Percentiles rank a stretch among this genome's conserved stretches.
Evolutionary conservation across 2,888 invertebrate genomes (phyloP).

Genomic region (Xylocampa areola): DNA sequence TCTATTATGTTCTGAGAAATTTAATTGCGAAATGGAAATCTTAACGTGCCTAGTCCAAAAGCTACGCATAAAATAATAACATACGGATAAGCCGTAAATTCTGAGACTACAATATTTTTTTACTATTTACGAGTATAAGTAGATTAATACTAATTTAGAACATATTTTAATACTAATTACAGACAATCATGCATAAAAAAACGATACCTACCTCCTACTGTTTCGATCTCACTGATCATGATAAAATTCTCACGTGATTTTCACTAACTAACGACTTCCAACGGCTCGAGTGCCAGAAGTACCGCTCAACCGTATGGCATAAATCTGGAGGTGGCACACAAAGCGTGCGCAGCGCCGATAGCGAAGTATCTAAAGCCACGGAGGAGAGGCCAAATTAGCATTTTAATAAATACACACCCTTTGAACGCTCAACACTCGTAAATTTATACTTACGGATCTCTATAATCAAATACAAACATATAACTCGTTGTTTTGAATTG

Average conservation of each 20-base stretch:
- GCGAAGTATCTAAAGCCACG: slow-evolving; percentile 84
- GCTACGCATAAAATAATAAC: too few relatives aligned
- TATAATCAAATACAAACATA: slow-evolving; percentile 89
- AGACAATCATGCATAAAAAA: too few relatives aligned
- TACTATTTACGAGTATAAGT: too few relatives aligned
- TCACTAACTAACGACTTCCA: neutral
- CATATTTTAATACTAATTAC: too few relatives aligned
- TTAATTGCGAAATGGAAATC: too few relatives aligned
- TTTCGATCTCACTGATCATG: too few relatives aligned
- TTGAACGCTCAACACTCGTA: slow-evolving; percentile 86
- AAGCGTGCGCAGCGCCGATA: slow-evolving; percentile 87
- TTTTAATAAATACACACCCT: slow-evolving; percentile 90
- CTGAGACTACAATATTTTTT: too few relatives aligned
- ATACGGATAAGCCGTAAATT: too few relatives aligned
- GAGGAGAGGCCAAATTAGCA: slow-evolving; percentile 87
- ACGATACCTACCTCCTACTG: too few relatives aligned
- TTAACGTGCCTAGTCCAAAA: too few relatives aligned
- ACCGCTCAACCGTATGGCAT: slow-evolving; percentile 79
- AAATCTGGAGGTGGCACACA: slow-evolving; percentile 87
- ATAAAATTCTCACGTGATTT: neutral
- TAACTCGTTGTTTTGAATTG: slow-evolving; percentile 83
- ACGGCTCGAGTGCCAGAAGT: slow-evolving; percentile 70
- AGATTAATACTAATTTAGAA: too few relatives aligned
- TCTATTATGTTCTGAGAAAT: too few relatives aligned
- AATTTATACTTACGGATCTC: slow-evolving; percentile 83